These are phyloP conservation scores for Syrphus vitripennis DNA, from an alignment of 2,888 invertebrate genomes.

Conservation along the genomic window DNA sequence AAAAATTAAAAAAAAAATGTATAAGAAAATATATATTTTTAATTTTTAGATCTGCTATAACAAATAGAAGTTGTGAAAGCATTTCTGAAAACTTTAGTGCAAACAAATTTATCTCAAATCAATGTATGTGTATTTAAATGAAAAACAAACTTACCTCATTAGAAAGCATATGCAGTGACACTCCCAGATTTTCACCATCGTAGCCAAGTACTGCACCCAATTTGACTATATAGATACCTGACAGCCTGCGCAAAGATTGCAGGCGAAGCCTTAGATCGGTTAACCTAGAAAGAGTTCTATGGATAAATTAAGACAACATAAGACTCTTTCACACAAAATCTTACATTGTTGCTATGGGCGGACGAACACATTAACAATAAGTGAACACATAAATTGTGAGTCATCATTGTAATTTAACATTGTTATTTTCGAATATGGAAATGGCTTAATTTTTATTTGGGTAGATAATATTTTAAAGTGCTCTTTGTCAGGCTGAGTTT, in stretches of 20 bases:
- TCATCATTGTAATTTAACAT: background rate
- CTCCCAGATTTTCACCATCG: constrained; percentile 84
- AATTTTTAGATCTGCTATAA: background rate
- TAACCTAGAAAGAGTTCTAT: constrained; percentile 83
- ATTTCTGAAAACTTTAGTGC: constrained; percentile 59
- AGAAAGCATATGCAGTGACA: constrained; percentile 82
- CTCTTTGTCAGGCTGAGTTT: too few relatives aligned
- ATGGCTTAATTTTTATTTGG: too few relatives aligned
- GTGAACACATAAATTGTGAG: background rate
- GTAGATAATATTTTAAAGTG: too few relatives aligned
- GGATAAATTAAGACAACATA: constrained; percentile 73
- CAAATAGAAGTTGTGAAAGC: constrained; percentile 34
- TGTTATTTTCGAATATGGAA: too few relatives aligned
- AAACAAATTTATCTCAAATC: constrained; percentile 63
- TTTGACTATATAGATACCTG: constrained; percentile 91
- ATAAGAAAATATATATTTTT: constrained; percentile 1
- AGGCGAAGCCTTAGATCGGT: constrained; percentile 90
- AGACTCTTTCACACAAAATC: constrained; percentile 73
- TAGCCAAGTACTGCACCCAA: constrained; percentile 89
- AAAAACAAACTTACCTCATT: constrained; percentile 83
- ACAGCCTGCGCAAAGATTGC: constrained; percentile 91
- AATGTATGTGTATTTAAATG: constrained; percentile 41
- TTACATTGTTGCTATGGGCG: constrained; percentile 80
- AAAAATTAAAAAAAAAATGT: constrained; percentile 47
- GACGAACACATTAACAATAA: constrained; percentile 74